phyloP scores from a whole-genome alignment of 1,140 invertebrate genomes.

The Phymorhynchus buccinoides region DNA sequence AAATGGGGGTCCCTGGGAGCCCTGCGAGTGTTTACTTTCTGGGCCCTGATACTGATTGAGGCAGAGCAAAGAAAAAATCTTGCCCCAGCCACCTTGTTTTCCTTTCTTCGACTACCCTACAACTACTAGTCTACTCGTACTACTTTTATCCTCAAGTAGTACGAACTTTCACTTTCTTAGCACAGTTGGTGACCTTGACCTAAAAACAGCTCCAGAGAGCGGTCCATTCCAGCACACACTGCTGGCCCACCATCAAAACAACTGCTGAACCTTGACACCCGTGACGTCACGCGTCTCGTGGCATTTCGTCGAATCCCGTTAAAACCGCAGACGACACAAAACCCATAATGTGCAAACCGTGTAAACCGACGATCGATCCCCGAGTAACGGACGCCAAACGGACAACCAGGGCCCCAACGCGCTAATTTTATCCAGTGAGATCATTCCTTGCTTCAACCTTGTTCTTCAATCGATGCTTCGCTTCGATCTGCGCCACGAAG shows the following conservation, averaged over 20 bases:
- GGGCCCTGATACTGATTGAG: too few species aligned
- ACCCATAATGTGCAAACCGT: neutral
- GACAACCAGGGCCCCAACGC: neutral
- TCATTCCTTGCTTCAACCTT: neutral
- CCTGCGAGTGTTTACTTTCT: too few species aligned
- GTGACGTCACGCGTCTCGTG: constrained; percentile 33
- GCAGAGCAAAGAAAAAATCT: too few species aligned
- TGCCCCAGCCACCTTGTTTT: too few species aligned
- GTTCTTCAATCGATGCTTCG: constrained; percentile 28
- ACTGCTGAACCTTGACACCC: constrained; percentile 21
- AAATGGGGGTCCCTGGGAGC: too few species aligned
- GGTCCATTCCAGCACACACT: too few species aligned
- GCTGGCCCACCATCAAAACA: neutral
- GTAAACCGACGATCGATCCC: neutral
- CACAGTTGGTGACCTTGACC: too few species aligned
- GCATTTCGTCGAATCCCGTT: constrained; percentile 32
- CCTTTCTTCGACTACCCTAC: too few species aligned
- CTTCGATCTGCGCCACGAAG: neutral
- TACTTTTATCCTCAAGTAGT: too few species aligned
- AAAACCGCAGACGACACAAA: constrained; percentile 29
- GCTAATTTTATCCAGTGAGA: constrained; percentile 31
- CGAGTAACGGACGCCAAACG: neutral
- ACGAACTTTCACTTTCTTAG: too few species aligned
- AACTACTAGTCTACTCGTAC: too few species aligned
- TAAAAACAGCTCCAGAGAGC: too few species aligned